Percentiles rank a stretch among this genome's conserved stretches.
These are phyloP conservation scores for Oenanthe oenanthe DNA, from an alignment of 2,113 vertebrate species.

Conservation along the genomic window DNA sequence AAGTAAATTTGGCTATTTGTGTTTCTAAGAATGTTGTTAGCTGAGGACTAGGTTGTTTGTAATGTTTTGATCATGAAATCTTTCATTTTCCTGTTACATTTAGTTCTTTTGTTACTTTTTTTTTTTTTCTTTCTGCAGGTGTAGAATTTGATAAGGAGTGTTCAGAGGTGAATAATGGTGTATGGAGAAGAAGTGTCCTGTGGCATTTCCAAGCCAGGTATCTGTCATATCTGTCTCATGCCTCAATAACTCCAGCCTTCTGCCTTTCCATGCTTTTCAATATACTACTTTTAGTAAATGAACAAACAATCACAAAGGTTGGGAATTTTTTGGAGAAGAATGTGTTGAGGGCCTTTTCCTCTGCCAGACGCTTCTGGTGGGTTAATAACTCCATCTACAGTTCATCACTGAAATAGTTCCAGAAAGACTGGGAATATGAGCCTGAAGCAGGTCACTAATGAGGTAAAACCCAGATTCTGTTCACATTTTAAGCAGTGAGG, in stretches of 20 bases:
- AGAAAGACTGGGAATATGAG: background rate
- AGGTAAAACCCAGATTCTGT: background rate
- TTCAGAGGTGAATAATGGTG: background rate
- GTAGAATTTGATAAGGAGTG: background rate
- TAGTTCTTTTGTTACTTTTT: background rate
- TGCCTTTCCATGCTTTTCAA: background rate
- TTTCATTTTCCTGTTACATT: background rate
- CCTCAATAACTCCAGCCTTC: background rate
- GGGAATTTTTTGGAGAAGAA: background rate
- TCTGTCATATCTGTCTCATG: background rate
- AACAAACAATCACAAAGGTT: background rate
- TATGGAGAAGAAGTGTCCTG: background rate
- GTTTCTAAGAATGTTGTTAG: background rate
- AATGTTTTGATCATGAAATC: background rate
- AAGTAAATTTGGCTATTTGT: background rate
- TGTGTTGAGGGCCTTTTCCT: background rate
- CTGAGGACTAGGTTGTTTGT: background rate
- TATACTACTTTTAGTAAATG: background rate
- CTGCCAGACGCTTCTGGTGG: conserved; percentile 7
- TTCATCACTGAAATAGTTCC: conserved; percentile 53
- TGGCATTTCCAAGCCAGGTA: background rate
- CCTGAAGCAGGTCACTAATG: background rate
- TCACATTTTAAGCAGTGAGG: background rate
- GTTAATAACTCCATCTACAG: conserved; percentile 73
- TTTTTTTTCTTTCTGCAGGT: background rate